phyloP scores from a whole-genome alignment of 2,797 vertebrate species.

The Crax fasciolata region DNA sequence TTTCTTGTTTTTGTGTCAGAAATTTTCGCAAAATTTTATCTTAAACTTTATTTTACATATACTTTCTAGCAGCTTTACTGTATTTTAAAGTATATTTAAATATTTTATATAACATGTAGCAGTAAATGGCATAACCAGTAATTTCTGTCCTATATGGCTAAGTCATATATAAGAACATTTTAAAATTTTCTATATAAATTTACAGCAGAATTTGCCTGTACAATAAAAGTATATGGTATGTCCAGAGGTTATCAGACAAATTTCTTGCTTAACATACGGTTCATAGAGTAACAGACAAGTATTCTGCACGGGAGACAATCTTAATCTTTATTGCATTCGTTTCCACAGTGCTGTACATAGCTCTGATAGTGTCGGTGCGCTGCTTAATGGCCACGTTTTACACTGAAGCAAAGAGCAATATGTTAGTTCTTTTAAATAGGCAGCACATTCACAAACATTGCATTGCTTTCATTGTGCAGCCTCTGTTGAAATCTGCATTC shows the following conservation, averaged over 20 bases:
- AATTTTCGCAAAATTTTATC: neutral
- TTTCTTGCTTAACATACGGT: neutral
- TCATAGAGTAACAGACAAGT: slow-evolving; percentile 25
- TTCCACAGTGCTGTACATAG: neutral
- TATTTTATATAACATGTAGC: neutral
- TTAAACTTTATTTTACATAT: neutral
- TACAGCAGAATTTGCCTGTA: neutral
- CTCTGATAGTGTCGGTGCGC: neutral
- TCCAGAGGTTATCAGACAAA: neutral
- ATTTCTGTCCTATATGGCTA: neutral
- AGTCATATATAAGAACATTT: neutral
- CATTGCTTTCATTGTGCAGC: neutral
- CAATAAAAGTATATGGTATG: neutral
- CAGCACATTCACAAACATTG: neutral
- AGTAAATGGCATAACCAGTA: neutral
- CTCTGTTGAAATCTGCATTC: neutral
- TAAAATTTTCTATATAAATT: neutral
- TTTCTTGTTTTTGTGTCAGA: neutral
- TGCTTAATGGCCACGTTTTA: neutral
- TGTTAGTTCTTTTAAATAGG: neutral
- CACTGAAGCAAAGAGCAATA: neutral
- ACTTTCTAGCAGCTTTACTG: neutral
- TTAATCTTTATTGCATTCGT: neutral
- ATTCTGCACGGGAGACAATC: neutral
- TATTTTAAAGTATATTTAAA: neutral